Evolutionary conservation across 2,113 vertebrate genomes (phyloP), one percentile per base, ranked within the genome.

Genomic region (Tetrao urogallus): DNA sequence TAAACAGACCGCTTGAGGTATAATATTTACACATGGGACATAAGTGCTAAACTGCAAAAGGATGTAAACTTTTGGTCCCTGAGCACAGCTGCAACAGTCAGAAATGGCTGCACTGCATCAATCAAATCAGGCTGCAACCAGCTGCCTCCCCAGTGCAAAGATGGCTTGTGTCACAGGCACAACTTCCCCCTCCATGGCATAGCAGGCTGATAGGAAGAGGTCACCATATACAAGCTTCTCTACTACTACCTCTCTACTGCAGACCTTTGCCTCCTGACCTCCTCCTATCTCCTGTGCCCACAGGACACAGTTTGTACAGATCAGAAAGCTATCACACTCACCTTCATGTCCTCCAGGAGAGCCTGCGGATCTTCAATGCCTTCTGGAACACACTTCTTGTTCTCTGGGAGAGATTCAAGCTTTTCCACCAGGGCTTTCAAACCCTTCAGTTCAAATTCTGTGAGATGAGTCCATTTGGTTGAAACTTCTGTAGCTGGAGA

Each of bases 321-420:
- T 34, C 57, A 74, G 61, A 54, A 85, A 83, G 14, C 8, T 52
- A 56, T 30, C 60, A 70, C 85, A 91, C 98, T 64, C 93, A 99
- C 99, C 99, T 99, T 99, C 95, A 99, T 98, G 60, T 99, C 98
- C 78, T 99, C 98, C 79, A 99, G 98, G 82, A 99, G 98, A 13
- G 98, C 98, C 88, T 99, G 98, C 0, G 99, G 98, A 92, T 99
- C 98, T 76, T 99, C 98, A 2, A 99, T 99, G 88, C 98, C 99
- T 93, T 98, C 98, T 0, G 99, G 99, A 76, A 99, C 98, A 86
- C 99, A 99, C 91, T 98, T 99, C 97, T 99, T 99, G 92, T 98
- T 98, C 92, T 99, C 99, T 0, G 99, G 99, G 50, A 99, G 98
- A 16, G 98, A 99, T 94, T 99, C 99, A 48, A 99, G 98, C 88